Base-by-base conservation (phyloP, 2,113 vertebrate genomes). In the Daphoenositta chrysoptera region DNA sequence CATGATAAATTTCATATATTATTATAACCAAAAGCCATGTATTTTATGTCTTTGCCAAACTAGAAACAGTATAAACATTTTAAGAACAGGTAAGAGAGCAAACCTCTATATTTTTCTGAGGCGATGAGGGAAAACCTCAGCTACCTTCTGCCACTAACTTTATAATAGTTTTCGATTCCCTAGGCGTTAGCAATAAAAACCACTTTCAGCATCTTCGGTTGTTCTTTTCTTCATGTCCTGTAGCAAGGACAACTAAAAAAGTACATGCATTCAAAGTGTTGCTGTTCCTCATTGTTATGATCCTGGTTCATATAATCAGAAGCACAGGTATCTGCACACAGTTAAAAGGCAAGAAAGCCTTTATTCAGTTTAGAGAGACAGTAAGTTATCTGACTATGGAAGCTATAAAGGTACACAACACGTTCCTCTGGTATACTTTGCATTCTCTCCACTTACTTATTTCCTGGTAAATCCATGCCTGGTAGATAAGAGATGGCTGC, bases 351-450 rank as follows among this genome's bases (percentile, higher is more conserved):
- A 65, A 65, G 35, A 47, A 56, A 72, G 14, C 51, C 65, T 48
- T 73, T 20, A 44, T 21, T 63, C 31, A 35, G 37, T 47, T 80
- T 37, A 66, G 51, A 65, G 30, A 83, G 31, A 40, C 16, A 69
- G 9, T 15, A 39, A 16, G 15, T 28, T 35, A 60, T 24, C 39
- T 63, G 31, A 58, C 66, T 47, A 3, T 1, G 20, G 76, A 77
- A 93, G 37, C 33, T 28, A 35, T 1, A 57, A 4, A 71, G 15
- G 40, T 11, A 68, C 42, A 16, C 10, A 51, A 71, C 0, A 1
- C 6, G 35, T 10, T 0, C 0, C 7, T 35, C 26, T 4, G 48
- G 21, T 2, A 50, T 5, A 3, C 9, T 13, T 58, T 39, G 61
- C 68, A 37, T 60, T 57, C n/a, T 57, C 31, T 77, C 31, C n/a